These are phyloP conservation scores for Zaprionus africanus DNA, from an alignment of 1,140 invertebrate species.

Conservation along the genomic window DNA sequence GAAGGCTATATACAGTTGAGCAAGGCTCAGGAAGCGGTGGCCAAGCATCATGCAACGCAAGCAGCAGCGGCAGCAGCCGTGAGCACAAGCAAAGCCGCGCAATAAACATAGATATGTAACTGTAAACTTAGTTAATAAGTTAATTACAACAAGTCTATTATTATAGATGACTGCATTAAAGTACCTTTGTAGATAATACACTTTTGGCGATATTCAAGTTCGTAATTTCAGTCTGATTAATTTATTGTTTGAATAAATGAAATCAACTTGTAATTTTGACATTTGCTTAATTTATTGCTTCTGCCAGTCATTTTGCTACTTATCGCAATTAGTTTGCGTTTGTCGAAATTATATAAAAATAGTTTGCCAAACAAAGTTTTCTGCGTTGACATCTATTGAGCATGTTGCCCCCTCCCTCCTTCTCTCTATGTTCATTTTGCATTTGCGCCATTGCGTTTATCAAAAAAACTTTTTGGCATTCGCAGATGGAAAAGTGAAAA, in stretches of 20 bases:
- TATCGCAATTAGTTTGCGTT: slow-evolving; percentile 73
- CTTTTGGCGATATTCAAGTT: neutral
- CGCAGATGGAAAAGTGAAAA: slow-evolving; percentile 62
- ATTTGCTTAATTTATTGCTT: slow-evolving; percentile 61
- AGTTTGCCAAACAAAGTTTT: slow-evolving; percentile 66
- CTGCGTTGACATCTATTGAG: slow-evolving; percentile 70
- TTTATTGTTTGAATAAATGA: neutral
- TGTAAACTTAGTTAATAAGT: neutral
- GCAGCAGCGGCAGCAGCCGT: slow-evolving; percentile 63
- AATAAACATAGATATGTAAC: slow-evolving; percentile 24
- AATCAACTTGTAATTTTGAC: slow-evolving; percentile 45
- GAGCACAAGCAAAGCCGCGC: slow-evolving; percentile 41
- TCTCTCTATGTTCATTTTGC: neutral
- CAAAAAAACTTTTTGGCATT: slow-evolving; percentile 65
- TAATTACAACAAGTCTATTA: neutral
- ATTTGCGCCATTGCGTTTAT: slow-evolving; percentile 40
- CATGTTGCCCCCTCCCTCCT: slow-evolving; percentile 30
- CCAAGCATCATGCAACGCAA: slow-evolving; percentile 72
- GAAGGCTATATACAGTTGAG: slow-evolving; percentile 85
- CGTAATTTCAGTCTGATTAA: neutral
- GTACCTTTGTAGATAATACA: neutral
- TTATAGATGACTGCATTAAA: neutral
- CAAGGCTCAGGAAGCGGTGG: slow-evolving; percentile 85
- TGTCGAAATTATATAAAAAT: slow-evolving; percentile 73
- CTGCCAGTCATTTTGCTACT: slow-evolving; percentile 42